These are phyloP conservation scores for Pristis pectinata DNA, from an alignment of 2,797 vertebrate species.

Conservation along the genomic window DNA sequence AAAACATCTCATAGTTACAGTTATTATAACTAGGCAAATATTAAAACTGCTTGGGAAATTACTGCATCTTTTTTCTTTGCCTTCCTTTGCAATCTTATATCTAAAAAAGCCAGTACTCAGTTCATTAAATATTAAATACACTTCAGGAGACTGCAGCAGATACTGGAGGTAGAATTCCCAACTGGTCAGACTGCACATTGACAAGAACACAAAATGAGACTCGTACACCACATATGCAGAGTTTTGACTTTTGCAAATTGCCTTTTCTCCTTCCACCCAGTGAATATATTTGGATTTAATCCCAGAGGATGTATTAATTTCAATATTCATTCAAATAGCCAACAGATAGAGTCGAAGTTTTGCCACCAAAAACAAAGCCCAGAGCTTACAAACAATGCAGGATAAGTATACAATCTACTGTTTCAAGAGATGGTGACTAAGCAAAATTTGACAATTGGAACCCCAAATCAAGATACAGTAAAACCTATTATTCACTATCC, in stretches of 20 bases:
- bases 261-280: background rate
- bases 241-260: background rate
- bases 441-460: background rate
- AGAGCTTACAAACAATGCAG: background rate
- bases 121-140: conserved; percentile 23
- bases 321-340: background rate
- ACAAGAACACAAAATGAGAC: background rate
- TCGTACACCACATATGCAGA: background rate
- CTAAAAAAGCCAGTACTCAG: background rate
- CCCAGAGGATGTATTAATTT: background rate
- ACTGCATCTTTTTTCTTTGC: background rate
- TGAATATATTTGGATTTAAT: background rate
- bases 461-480: background rate
- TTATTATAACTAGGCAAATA: background rate
- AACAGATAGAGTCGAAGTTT: background rate
- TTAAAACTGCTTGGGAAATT: background rate
- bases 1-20: background rate
- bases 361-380: background rate
- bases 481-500: no score
- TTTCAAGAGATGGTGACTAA: background rate
- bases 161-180: conserved; percentile 32
- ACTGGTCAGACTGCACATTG: background rate
- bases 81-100: background rate
- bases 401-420: background rate
- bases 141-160: conserved; percentile 12